A percentile compares a stretch with the other conserved stretches of the same genome.
Evolutionary conservation across 1,140 invertebrate genomes (phyloP).

Genomic region (Drosophila santomea): DNA sequence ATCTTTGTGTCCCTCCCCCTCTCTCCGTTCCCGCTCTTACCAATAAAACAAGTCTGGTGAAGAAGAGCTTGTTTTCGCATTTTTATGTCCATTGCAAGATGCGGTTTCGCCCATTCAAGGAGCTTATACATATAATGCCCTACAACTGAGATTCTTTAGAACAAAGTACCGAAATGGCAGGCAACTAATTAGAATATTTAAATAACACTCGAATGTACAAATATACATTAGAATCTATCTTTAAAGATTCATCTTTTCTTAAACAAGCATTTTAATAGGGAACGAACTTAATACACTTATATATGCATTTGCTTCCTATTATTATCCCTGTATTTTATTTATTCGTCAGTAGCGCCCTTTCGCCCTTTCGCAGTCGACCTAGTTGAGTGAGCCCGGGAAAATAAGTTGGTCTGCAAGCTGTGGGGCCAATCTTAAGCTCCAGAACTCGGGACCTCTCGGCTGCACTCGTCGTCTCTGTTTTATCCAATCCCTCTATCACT

Average conservation of each 20-base stretch:
- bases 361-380: constrained; percentile 1
- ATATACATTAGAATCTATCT: no score
- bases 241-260: no score
- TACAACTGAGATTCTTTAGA: not conserved
- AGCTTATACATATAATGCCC: constrained; percentile 4
- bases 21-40: not conserved
- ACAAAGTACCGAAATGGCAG: no score
- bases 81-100: constrained; percentile 19
- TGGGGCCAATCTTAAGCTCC: constrained; percentile 8
- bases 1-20: not conserved
- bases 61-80: constrained; percentile 17
- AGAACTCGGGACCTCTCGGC: constrained; percentile 2
- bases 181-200: not conserved
- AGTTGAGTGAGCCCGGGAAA: not conserved
- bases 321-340: not conserved
- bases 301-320: not conserved
- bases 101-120: constrained; percentile 1
- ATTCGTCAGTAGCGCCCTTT: not conserved
- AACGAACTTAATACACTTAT: no score
- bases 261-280: no score
- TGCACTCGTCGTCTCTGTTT: constrained; percentile 11
- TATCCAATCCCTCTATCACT: constrained; percentile 62
- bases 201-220: not conserved
- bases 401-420: not conserved
- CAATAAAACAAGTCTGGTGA: constrained; percentile 4